A percentile compares a stretch with the other conserved stretches of the same genome.
Evolutionary conservation across 2,797 vertebrate genomes (phyloP).

Genomic region (Acropternis orthonyx): DNA sequence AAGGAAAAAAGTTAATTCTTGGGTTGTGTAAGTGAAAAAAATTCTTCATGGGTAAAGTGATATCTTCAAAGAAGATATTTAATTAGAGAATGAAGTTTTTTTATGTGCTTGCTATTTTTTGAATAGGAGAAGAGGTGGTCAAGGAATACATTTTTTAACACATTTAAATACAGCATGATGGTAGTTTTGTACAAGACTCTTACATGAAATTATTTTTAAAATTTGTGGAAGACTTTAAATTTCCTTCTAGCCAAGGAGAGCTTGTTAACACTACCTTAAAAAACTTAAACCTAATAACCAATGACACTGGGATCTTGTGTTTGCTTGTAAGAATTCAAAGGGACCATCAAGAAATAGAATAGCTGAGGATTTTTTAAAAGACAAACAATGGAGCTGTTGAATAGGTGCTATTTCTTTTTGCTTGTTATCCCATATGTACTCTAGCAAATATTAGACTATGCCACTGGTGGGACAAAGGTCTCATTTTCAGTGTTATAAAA

Average conservation of each 20-base stretch:
- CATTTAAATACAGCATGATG: background rate
- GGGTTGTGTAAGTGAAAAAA: background rate
- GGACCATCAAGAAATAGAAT: background rate
- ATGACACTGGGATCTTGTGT: background rate
- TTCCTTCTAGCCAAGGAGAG: background rate
- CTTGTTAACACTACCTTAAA: background rate
- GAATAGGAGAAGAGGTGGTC: background rate
- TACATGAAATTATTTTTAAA: background rate
- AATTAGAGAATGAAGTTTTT: background rate
- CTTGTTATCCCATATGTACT: background rate
- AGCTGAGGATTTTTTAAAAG: background rate
- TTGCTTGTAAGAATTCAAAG: background rate
- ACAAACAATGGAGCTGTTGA: background rate
- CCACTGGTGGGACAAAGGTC: accelerated
- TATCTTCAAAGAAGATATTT: background rate
- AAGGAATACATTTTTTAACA: background rate
- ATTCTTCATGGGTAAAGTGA: background rate
- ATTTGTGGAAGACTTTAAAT: background rate
- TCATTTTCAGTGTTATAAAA: background rate
- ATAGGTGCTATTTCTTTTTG: background rate
- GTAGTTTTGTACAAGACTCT: background rate
- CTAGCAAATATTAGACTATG: background rate
- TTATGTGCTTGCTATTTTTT: background rate
- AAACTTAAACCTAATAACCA: background rate
- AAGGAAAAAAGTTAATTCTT: background rate